Base-by-base conservation (phyloP, 2,888 invertebrate species). In the Romanomermis culicivorax region DNA sequence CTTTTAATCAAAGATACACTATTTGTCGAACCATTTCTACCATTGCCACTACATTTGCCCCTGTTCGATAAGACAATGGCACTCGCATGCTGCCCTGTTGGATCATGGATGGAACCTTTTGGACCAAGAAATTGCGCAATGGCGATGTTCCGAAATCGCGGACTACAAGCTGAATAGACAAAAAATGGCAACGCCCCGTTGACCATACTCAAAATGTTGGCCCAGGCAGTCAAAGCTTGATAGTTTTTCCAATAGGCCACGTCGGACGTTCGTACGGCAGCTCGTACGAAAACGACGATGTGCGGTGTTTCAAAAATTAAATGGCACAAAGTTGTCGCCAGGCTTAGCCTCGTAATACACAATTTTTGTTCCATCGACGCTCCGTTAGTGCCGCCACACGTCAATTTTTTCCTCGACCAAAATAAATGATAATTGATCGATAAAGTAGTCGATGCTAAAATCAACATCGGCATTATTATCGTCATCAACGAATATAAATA, bases 301-400 rank as follows among this genome's bases (percentile, higher is more conserved):
- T 49, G 50, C 4, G 56, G 56, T 3, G 30, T 14, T 50, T 58
- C 58, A 51, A 58, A 54, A n/a, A 52, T 23, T 7, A 58, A 25
- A 27, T 58, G 58, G 50, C 58, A 56, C 1, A 45, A 1, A n/a
- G 53, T 56, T 14, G 58, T 56, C 23, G 52, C 51, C 25, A 50
- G 17, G 20, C 57, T 57, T 17, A 58, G 55, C 17, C 51, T 20
- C 20, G 52, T 47, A n/a, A 58, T 55, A 42, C 56, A 56, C 17
- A 50, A 49, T 24, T 58, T 56, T 20, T 54, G 58, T n/a, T 49
- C 53, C n/a, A 52, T 51, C 2, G 51, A 45, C 45, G 26, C 25
- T 20, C 29, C 25, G n/a, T n/a, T n/a, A n/a, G n/a, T n/a, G n/a
- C n/a, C n/a, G n/a, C n/a, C n/a, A n/a, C n/a, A n/a, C 20, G 20